These are phyloP conservation scores for Eupithecia tripunctaria DNA, from an alignment of 2,888 invertebrate genomes.

Conservation along the genomic window DNA sequence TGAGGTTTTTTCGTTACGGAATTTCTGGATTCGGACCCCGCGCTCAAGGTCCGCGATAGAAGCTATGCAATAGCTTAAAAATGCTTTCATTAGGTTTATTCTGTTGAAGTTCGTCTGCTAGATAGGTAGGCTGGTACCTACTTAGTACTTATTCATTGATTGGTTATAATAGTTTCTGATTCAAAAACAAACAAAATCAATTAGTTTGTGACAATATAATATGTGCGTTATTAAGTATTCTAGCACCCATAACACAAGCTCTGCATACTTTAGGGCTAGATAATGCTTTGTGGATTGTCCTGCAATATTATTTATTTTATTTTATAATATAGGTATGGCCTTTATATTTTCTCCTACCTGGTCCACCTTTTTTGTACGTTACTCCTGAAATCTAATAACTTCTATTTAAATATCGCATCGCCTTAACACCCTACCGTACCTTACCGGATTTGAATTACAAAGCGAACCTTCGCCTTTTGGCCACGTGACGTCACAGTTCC, in stretches of 20 bases:
- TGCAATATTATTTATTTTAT: too few species aligned
- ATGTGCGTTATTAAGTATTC: too few species aligned
- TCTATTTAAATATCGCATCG: conserved; percentile 74
- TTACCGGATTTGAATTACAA: conserved; percentile 78
- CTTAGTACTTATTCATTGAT: neutral
- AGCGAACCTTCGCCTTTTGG: conserved; percentile 68
- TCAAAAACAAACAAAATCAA: too few species aligned
- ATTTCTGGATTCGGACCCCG: too few species aligned
- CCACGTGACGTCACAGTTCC: conserved; percentile 59
- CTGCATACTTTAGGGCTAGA: too few species aligned
- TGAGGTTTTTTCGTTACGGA: too few species aligned
- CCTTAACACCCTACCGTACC: conserved; percentile 62
- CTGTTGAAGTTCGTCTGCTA: neutral
- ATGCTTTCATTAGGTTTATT: neutral
- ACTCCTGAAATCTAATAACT: conserved; percentile 71
- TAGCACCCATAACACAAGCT: too few species aligned
- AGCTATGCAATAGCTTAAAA: too few species aligned
- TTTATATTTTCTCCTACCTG: neutral
- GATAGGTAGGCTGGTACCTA: neutral
- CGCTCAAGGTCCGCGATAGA: too few species aligned
- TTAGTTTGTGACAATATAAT: too few species aligned
- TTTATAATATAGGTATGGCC: neutral
- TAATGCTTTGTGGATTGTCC: too few species aligned
- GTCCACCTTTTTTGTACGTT: neutral
- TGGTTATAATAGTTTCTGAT: neutral